Conservation (phyloP, 2,113 vertebrate species). For the Seriola quinqueradiata region DNA sequence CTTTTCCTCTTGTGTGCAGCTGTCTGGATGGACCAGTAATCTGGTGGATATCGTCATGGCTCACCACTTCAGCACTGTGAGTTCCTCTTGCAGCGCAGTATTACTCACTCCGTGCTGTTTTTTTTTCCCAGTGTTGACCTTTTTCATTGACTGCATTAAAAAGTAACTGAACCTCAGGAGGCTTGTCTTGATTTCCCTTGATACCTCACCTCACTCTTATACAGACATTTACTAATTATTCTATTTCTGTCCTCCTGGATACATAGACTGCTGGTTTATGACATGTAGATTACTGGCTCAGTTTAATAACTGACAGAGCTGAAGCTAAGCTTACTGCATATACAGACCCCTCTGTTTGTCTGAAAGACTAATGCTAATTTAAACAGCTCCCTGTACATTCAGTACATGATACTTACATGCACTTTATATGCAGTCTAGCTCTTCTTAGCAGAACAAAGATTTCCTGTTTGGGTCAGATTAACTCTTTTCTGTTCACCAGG, state of each 20-base stretch:
- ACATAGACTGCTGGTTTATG: neutral
- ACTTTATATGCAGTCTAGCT: neutral
- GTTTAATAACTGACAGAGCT: slow-evolving; percentile 8
- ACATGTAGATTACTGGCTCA: neutral
- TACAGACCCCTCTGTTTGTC: neutral
- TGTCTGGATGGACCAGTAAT: slow-evolving; percentile 96
- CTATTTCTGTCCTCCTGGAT: slow-evolving; percentile 28
- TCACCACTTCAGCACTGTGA: slow-evolving; percentile 97
- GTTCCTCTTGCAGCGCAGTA: slow-evolving; percentile 61
- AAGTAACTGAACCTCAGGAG: neutral
- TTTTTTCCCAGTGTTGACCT: slow-evolving; percentile 5
- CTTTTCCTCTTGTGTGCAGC: slow-evolving; percentile 78
- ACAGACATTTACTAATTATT: slow-evolving; percentile 45
- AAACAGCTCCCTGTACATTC: neutral
- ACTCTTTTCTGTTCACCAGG: slow-evolving; percentile 78
- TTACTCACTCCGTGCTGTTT: neutral
- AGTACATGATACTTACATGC: neutral
- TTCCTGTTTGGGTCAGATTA: neutral
- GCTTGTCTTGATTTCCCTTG: slow-evolving; percentile 57
- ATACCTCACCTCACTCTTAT: slow-evolving; percentile 5
- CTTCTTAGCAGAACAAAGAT: neutral
- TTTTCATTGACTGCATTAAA: slow-evolving; percentile 20
- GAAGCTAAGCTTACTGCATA: neutral
- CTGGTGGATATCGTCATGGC: slow-evolving; percentile 94
- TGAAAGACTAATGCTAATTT: neutral